Evolutionary conservation across 64 coral and sea anemone species (phyloP), one percentile per base, ranked within the genome.

Genomic region (Acropora tenuis): DNA sequence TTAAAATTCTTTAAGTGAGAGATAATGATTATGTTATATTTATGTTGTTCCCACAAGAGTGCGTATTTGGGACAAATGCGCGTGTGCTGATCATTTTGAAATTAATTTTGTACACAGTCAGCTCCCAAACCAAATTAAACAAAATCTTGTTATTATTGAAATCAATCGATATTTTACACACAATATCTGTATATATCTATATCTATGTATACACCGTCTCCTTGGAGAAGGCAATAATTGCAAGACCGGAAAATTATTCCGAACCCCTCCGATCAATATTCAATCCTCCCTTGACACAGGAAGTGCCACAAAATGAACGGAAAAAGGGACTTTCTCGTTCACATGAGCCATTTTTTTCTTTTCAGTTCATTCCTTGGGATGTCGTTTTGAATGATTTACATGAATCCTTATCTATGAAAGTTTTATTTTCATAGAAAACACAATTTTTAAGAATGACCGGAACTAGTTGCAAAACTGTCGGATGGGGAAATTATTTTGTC

Each of bases 401-500:
- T 68, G 12, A 17, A 16, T 11, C 12, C 17, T 68, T 68, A 9
- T 71, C 4, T 20, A 19, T 71, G 19, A 71, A 71, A 30, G 18
- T 17, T 15, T 19, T 20, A 1, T 71, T 71, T 40, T 0, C 19
- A 3, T 3, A 30, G 5, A 71, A 71, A 71, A 71, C 40, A 19
- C 13, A 40, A 40, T 71, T 40, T 20, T 20, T 4, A 40, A 20
- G 50, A 90, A 75, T 10, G 50, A 77, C 80, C 71, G 87, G 68
- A 84, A 94, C 55, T 89, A 89, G 87, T 89, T 69, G 57, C 84
- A 73, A 19, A 93, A 89, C 42, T 66, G 58, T 13, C 61, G 72
- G 63, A 20, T 44, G 79, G 59, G 72, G 58, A 94, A 85, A 52
- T 85, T 94, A 90, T 94, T 85, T 94, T 90, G 73, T 94, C 92